These are phyloP conservation scores for Hydropsyche betteni DNA, from an alignment of 2,888 invertebrate genomes.

Conservation along the genomic window DNA sequence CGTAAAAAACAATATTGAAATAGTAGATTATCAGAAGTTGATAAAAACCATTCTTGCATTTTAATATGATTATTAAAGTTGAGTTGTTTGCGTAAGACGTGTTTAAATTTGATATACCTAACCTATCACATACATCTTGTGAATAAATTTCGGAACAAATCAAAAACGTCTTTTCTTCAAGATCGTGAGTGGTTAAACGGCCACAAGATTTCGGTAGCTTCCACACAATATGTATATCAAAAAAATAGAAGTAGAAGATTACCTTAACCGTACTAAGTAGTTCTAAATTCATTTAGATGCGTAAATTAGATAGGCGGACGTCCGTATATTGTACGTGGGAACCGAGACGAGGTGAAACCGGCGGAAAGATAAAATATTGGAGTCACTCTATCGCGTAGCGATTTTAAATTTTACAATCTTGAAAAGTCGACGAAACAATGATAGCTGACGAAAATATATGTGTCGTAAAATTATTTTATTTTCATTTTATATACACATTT, in stretches of 20 bases:
- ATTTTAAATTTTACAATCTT: neutral
- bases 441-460: neutral
- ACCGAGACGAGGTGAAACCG: slow-evolving; percentile 28
- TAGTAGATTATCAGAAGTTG: no score
- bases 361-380: slow-evolving; percentile 38
- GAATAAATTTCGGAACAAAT: no score
- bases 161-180: no score
- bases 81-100: no score
- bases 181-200: slow-evolving; percentile 14
- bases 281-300: slow-evolving; percentile 49
- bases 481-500: neutral
- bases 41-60: no score
- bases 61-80: no score
- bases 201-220: slow-evolving; percentile 4
- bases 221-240: slow-evolving; percentile 11
- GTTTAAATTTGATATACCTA: no score
- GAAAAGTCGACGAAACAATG: neutral
- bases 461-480: neutral
- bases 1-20: no score
- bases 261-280: slow-evolving; percentile 9
- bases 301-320: slow-evolving; percentile 35
- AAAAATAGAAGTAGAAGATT: neutral
- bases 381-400: slow-evolving; percentile 23
- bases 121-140: no score
- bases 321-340: slow-evolving; percentile 40